phyloP scores from a whole-genome alignment of 2,797 vertebrate species.

The Sphenopsis melanotis region DNA sequence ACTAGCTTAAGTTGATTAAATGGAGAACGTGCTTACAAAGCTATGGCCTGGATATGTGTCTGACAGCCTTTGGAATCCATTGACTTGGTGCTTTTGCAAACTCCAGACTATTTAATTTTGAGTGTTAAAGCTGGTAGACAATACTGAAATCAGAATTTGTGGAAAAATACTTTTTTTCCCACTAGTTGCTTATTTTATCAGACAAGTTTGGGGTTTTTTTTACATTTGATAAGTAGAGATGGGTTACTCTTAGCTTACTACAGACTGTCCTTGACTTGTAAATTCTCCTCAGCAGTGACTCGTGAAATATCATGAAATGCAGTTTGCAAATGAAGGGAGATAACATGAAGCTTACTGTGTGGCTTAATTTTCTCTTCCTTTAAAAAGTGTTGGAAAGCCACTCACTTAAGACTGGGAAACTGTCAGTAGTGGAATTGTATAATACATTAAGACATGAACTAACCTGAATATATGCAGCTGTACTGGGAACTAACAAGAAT shows the following conservation, averaged over 20 bases:
- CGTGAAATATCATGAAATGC: not conserved
- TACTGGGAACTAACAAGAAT: not conserved
- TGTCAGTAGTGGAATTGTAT: not conserved
- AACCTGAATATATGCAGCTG: not conserved
- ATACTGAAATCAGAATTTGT: not conserved
- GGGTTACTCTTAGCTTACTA: not conserved
- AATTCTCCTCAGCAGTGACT: not conserved
- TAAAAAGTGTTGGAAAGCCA: not conserved
- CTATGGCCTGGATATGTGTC: not conserved
- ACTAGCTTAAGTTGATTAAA: not conserved
- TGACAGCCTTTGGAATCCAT: not conserved
- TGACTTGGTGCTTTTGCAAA: not conserved
- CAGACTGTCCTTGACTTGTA: not conserved
- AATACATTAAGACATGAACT: not conserved
- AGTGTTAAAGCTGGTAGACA: not conserved
- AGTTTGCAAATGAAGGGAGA: not conserved
- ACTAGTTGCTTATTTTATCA: not conserved
- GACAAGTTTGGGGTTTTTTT: not conserved
- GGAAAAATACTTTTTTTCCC: not conserved
- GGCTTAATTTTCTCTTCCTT: not conserved
- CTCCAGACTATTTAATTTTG: not conserved
- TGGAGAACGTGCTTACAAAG: not conserved
- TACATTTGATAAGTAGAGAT: not conserved
- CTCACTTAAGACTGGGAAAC: not conserved
- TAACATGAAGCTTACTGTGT: not conserved